Percentiles rank a stretch among this genome's conserved stretches.
Conservation (phyloP, 1,140 invertebrate genomes). For the Myzus persicae region DNA sequence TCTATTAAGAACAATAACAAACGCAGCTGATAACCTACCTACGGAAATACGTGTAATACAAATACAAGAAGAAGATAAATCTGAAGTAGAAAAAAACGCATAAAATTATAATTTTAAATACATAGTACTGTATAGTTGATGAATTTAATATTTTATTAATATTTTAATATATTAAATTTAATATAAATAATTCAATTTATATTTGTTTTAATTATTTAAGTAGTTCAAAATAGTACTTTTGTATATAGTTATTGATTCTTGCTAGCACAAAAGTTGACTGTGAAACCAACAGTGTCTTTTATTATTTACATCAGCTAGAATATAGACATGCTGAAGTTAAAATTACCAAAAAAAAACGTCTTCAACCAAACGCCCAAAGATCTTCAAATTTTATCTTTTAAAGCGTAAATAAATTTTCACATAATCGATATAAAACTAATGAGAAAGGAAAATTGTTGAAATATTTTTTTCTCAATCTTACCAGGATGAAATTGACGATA, state of each 20-base stretch:
- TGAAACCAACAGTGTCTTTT: background rate
- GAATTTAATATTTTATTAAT: too few relatives aligned
- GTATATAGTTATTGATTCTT: background rate
- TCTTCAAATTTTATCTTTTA: background rate
- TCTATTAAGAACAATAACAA: background rate
- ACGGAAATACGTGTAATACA: background rate
- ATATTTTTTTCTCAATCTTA: background rate
- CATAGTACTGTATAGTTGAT: background rate
- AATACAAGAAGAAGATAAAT: background rate
- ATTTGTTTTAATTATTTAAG: background rate
- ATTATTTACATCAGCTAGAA: background rate
- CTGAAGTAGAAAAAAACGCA: background rate
- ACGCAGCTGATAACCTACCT: background rate
- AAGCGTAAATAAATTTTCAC: background rate
- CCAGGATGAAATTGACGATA: background rate
- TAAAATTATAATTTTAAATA: background rate
- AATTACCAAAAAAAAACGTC: background rate
- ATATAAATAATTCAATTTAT: background rate
- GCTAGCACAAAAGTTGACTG: background rate
- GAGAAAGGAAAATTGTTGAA: background rate
- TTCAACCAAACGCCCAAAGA: background rate
- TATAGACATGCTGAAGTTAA: background rate
- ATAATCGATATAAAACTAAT: background rate
- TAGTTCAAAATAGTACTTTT: background rate
- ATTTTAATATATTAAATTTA: too few relatives aligned